phyloP scores from a whole-genome alignment of 1,140 invertebrate species.

The Mizuhopecten yessoensis region DNA sequence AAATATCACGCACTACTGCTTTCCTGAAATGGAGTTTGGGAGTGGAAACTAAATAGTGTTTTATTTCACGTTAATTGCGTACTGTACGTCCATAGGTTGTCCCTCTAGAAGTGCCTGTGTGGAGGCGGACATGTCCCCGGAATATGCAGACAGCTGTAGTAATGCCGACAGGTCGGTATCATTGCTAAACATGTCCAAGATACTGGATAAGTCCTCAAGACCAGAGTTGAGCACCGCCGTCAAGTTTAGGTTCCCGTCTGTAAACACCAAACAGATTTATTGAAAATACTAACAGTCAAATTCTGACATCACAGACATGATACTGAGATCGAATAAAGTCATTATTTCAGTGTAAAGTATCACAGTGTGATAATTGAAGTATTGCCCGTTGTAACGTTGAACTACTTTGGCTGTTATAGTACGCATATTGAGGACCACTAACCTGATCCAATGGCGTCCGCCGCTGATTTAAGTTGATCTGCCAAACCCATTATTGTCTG shows the following conservation, averaged over 20 bases:
- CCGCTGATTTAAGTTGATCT: constrained; percentile 8
- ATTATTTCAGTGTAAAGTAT: no score
- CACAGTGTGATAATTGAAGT: no score
- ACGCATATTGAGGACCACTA: no score
- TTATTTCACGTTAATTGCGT: no score
- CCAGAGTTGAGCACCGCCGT: background rate
- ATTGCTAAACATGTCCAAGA: background rate
- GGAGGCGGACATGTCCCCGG: background rate
- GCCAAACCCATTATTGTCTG: constrained; percentile 41
- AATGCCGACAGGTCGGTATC: background rate
- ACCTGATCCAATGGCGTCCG: constrained; percentile 18
- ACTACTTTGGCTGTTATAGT: no score
- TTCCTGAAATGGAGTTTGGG: no score
- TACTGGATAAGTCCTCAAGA: background rate
- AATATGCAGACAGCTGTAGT: background rate
- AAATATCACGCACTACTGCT: no score
- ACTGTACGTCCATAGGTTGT: background rate
- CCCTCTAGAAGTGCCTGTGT: background rate
- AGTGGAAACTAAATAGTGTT: no score
- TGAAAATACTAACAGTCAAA: no score
- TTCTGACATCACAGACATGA: no score
- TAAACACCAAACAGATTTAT: background rate
- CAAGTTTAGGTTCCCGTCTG: background rate
- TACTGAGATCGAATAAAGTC: no score
- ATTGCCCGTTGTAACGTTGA: no score